Conservation (phyloP, 2,113 vertebrate species). For the Pelobates fuscus region DNA sequence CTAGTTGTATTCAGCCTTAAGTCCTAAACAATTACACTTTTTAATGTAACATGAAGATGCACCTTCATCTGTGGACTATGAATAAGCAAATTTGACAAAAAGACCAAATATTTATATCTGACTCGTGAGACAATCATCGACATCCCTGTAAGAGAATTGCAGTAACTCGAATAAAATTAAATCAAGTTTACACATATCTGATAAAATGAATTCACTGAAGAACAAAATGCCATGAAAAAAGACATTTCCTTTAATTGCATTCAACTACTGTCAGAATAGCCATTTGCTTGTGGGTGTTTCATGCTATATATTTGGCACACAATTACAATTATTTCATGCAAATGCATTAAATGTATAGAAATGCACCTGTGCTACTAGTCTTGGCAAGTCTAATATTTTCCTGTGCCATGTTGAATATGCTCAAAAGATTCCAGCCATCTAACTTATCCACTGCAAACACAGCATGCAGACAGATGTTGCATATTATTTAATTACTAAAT, state of each 20-base stretch:
- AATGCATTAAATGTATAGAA: neutral
- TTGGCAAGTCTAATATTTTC: neutral
- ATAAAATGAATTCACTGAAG: neutral
- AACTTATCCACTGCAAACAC: neutral
- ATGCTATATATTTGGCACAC: neutral
- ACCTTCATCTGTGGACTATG: no score
- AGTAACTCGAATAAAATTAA: no score
- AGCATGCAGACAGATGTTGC: neutral
- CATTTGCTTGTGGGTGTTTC: neutral
- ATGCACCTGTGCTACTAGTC: neutral
- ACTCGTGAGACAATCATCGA: no score
- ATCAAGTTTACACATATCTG: neutral
- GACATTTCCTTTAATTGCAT: neutral
- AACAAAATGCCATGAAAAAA: neutral
- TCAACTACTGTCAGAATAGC: neutral
- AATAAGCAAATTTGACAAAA: no score
- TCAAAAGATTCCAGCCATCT: neutral
- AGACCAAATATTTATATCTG: no score
- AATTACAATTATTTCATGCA: neutral
- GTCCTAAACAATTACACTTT: no score
- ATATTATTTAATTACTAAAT: neutral
- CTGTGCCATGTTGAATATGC: neutral
- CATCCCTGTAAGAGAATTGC: no score
- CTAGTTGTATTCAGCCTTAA: no score
- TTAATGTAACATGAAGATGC: no score